Evolutionary conservation across 2,113 vertebrate genomes (phyloP).

Genomic region (Rousettus leschenaultii): DNA sequence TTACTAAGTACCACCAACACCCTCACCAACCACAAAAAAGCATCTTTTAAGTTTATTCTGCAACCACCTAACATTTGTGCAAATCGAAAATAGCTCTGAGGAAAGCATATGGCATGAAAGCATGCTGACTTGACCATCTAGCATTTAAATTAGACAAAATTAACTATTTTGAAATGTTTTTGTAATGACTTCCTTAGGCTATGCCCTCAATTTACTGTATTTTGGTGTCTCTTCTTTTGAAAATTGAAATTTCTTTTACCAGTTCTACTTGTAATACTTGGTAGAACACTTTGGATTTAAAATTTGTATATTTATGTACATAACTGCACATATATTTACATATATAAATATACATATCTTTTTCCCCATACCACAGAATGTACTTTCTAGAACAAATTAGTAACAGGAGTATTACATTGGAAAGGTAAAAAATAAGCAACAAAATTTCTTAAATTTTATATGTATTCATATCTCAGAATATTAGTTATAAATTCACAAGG

Average conservation of each 20-base stretch:
- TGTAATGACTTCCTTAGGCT: not conserved
- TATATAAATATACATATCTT: not conserved
- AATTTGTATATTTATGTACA: not conserved
- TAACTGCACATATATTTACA: conserved; percentile 2
- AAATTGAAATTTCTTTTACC: not conserved
- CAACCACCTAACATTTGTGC: conserved; percentile 45
- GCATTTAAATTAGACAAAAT: conserved; percentile 36
- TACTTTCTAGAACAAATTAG: not conserved
- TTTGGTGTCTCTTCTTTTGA: conserved; percentile 25
- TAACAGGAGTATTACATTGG: not conserved
- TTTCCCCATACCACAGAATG: not conserved
- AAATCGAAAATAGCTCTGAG: conserved; percentile 57
- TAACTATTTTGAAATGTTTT: conserved; percentile 18
- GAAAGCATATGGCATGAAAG: conserved; percentile 40
- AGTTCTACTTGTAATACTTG: conserved; percentile 18
- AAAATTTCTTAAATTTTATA: not conserved
- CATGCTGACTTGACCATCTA: conserved; percentile 25
- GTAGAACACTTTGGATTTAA: not conserved
- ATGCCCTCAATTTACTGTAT: not conserved
- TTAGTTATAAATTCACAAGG: conserved; percentile 4
- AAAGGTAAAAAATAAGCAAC: not conserved
- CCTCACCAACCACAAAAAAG: not conserved
- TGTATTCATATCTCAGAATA: not conserved
- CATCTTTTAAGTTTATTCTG: conserved; percentile 42
- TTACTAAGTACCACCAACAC: not conserved